Evolutionary conservation across 1,140 invertebrate species (phyloP).

Genomic region (Anadara kagoshimensis): DNA sequence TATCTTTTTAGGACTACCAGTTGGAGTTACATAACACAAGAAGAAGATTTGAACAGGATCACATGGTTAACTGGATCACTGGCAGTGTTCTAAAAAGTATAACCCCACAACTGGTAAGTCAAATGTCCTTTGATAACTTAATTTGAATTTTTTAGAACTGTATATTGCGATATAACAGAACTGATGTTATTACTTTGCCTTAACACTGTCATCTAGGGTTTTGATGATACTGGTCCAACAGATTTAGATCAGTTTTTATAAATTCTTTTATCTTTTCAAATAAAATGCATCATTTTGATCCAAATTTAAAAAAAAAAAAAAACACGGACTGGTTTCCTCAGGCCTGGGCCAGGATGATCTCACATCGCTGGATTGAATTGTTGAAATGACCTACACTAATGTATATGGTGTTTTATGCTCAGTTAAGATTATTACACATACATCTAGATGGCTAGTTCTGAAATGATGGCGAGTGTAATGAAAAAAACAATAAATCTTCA

Average conservation of each 20-base stretch:
- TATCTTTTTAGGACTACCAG: conserved; percentile 85
- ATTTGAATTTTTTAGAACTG: background rate
- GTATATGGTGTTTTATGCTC: too few species aligned
- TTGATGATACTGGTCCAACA: background rate
- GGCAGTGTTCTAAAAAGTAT: conserved; percentile 88
- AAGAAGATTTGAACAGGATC: conserved; percentile 89
- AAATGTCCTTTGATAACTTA: background rate
- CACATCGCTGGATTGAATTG: too few species aligned
- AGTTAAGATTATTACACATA: too few species aligned
- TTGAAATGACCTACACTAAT: too few species aligned
- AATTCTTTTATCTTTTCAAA: background rate
- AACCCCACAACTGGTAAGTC: conserved; percentile 85
- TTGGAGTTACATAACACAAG: conserved; percentile 86
- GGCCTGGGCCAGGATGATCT: too few species aligned
- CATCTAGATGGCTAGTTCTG: too few species aligned
- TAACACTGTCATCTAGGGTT: background rate
- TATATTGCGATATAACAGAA: background rate
- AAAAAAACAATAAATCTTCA: too few species aligned
- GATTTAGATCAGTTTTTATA: background rate
- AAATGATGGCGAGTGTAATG: too few species aligned
- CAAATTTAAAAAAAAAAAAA: too few species aligned
- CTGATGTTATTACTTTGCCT: background rate
- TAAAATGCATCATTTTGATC: background rate
- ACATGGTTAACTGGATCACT: conserved; percentile 96
- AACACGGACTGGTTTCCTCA: too few species aligned